Percentiles rank a stretch among this genome's conserved stretches.
Conservation (phyloP, 1,140 invertebrate genomes). For the Zaprionus camerounensis region DNA sequence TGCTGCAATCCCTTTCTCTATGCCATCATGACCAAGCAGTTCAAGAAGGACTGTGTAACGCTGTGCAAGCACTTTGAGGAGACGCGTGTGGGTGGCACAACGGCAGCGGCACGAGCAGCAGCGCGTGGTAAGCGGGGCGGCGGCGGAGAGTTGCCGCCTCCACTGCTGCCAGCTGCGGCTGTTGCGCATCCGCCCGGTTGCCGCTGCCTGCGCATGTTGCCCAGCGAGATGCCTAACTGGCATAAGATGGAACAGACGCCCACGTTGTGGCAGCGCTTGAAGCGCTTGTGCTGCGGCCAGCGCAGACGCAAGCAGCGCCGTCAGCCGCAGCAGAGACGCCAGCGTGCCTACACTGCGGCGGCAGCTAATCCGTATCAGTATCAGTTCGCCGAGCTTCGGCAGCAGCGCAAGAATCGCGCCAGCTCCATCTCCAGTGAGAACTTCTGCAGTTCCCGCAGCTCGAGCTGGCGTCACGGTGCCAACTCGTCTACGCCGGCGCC, state of each 20-base stretch:
- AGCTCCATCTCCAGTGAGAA: slow-evolving; percentile 95
- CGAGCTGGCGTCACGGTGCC: slow-evolving; percentile 91
- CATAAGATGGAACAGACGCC: slow-evolving; percentile 76
- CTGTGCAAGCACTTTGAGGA: slow-evolving; percentile 98
- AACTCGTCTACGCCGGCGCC: slow-evolving; percentile 85
- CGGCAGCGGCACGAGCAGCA: slow-evolving; percentile 84
- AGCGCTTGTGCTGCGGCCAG: slow-evolving; percentile 69
- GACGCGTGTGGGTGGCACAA: slow-evolving; percentile 91
- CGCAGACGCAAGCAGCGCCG: slow-evolving; percentile 69
- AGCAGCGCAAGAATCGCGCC: slow-evolving; percentile 89
- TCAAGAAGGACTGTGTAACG: slow-evolving; percentile 98
- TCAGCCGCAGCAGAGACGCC: slow-evolving; percentile 64
- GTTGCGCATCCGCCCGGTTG: slow-evolving; percentile 87
- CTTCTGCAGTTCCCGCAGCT: slow-evolving; percentile 92
- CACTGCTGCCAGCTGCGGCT: slow-evolving; percentile 85
- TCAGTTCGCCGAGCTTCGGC: slow-evolving; percentile 91
- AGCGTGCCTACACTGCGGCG: slow-evolving; percentile 67
- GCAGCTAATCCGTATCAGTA: slow-evolving; percentile 90
- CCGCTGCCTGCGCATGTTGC: slow-evolving; percentile 86
- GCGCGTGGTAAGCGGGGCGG: slow-evolving; percentile 54
- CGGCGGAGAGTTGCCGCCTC: slow-evolving; percentile 79
- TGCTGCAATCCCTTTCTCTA: slow-evolving; percentile 99
- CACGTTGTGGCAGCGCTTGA: slow-evolving; percentile 64
- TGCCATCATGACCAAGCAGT: slow-evolving; percentile 98
- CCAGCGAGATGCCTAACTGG: slow-evolving; percentile 87